Evolutionary conservation across 2,888 invertebrate genomes (phyloP).

Genomic region (Amphipyra berbera): DNA sequence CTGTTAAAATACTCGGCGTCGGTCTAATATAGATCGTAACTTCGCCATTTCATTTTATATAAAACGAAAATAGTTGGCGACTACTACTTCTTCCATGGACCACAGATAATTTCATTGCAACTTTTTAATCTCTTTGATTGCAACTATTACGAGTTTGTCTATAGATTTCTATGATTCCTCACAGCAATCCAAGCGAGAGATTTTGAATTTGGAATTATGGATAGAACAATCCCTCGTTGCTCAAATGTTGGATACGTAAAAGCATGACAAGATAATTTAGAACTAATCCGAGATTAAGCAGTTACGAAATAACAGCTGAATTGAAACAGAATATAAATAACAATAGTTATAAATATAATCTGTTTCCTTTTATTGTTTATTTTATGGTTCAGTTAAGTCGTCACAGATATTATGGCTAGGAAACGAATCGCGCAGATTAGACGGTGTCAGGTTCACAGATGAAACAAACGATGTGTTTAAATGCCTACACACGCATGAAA

Average conservation of each 20-base stretch:
- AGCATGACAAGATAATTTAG: conserved; percentile 36
- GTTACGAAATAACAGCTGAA: conserved; percentile 38
- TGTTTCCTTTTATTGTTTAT: conserved; percentile 54
- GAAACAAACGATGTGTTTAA: conserved; percentile 29
- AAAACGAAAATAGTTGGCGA: conserved; percentile 32
- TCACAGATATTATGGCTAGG: conserved; percentile 29
- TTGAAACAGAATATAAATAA: conserved; percentile 43
- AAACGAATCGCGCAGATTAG: conserved; percentile 23
- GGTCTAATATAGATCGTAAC: conserved; percentile 26
- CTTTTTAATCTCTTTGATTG: no score
- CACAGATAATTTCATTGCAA: not conserved
- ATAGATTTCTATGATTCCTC: no score
- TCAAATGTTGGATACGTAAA: not conserved
- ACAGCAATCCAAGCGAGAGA: no score
- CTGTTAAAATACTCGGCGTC: conserved; percentile 34
- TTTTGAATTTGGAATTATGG: no score
- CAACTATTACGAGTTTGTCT: no score
- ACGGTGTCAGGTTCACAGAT: conserved; percentile 31
- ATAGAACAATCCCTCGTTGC: no score
- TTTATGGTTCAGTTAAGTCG: conserved; percentile 34
- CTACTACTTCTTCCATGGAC: not conserved
- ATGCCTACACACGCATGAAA: not conserved
- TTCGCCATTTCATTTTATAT: conserved; percentile 14
- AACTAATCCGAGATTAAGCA: conserved; percentile 26
- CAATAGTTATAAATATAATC: conserved; percentile 36